Conservation (phyloP, 1,140 invertebrate genomes). For the Drosophila mojavensis region DNA sequence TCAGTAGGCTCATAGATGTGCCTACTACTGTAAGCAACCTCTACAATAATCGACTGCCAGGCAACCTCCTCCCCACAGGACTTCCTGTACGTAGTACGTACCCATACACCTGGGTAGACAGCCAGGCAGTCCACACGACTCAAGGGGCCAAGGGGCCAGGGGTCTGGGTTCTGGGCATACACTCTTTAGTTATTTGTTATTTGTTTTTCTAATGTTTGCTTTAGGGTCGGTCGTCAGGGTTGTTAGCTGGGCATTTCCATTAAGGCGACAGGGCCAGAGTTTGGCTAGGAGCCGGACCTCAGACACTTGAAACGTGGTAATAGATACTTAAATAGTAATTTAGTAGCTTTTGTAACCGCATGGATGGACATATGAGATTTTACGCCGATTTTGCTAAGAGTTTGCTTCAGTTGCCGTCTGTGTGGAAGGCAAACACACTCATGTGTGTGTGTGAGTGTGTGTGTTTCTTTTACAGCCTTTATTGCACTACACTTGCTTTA, state of each 20-base stretch:
- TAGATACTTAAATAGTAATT: conserved; percentile 80
- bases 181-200: conserved; percentile 51
- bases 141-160: too few relatives aligned
- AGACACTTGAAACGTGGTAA: conserved; percentile 73
- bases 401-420: conserved; percentile 13
- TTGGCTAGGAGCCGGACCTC: conserved; percentile 7
- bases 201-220: conserved; percentile 61
- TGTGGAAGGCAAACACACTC: neutral
- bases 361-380: conserved; percentile 79
- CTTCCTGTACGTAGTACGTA: conserved; percentile 25
- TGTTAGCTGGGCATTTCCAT: conserved; percentile 49
- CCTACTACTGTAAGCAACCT: neutral
- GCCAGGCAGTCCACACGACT: conserved; percentile 5
- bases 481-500: conserved; percentile 65
- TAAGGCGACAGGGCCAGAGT: conserved; percentile 26
- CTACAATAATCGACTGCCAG: neutral
- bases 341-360: conserved; percentile 77
- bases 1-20: conserved; percentile 21
- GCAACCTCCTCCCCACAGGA: neutral
- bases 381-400: conserved; percentile 69
- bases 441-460: conserved; percentile 14
- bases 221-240: conserved; percentile 49
- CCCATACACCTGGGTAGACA: conserved; percentile 35
- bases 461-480: conserved; percentile 51
- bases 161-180: neutral